These are phyloP conservation scores for Drosophila ochracea DNA, from an alignment of 2,888 invertebrate species.

Conservation along the genomic window DNA sequence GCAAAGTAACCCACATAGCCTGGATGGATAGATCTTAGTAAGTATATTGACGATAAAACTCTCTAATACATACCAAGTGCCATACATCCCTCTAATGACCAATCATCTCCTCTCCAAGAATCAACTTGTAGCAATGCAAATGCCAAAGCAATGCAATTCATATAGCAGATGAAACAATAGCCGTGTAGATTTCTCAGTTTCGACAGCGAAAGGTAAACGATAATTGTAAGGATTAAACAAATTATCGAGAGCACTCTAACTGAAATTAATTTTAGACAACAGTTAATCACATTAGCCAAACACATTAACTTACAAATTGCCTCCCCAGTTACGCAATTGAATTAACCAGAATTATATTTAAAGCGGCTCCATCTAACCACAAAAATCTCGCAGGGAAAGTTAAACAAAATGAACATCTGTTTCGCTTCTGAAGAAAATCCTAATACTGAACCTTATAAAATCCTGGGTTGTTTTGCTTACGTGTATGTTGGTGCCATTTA, in stretches of 20 bases:
- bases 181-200: slow-evolving; percentile 39
- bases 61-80: slow-evolving; percentile 12
- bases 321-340: neutral
- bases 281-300: neutral
- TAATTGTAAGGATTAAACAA: slow-evolving; percentile 89
- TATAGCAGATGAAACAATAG: slow-evolving; percentile 37
- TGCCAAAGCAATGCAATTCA: slow-evolving; percentile 21
- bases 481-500: neutral
- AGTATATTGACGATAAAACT: neutral
- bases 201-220: slow-evolving; percentile 36
- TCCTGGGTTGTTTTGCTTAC: neutral
- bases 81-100: neutral
- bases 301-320: neutral
- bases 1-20: slow-evolving; percentile 87
- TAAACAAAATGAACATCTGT: too few species aligned
- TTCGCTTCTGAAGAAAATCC: neutral
- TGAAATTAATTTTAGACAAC: slow-evolving; percentile 78
- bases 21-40: slow-evolving; percentile 24
- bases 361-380: neutral
- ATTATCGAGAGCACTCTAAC: slow-evolving; percentile 90
- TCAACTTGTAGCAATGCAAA: slow-evolving; percentile 21
- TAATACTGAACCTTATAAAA: too few species aligned
- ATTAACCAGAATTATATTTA: neutral
- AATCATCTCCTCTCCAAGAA: neutral
- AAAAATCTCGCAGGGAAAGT: too few species aligned